Percentiles rank a stretch among this genome's conserved stretches.
phyloP scores from a whole-genome alignment of 1,140 invertebrate genomes.

The Planococcus citri region DNA sequence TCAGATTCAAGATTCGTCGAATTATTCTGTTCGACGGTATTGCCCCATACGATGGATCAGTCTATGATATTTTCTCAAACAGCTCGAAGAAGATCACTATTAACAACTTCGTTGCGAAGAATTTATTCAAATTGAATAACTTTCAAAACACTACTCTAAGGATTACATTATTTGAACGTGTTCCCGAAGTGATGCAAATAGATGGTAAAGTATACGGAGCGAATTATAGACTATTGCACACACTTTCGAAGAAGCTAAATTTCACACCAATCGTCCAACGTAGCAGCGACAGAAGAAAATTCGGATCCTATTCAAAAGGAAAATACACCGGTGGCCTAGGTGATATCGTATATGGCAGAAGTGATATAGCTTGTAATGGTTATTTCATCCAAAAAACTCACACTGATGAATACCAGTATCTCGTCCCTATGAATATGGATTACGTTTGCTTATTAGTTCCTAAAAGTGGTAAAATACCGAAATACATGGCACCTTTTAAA shows the following conservation, averaged over 20 bases:
- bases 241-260: not conserved
- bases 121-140: not conserved
- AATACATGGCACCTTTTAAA: not conserved
- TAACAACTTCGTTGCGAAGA: not conserved
- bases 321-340: not conserved
- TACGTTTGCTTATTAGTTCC: not conserved
- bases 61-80: not conserved
- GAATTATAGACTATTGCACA: not conserved
- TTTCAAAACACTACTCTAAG: not conserved
- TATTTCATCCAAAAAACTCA: not conserved
- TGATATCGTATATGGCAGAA: not conserved
- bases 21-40: not conserved
- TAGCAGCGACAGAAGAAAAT: not conserved
- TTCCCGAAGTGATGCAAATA: not conserved
- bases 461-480: not conserved
- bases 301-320: not conserved
- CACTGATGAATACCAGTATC: not conserved
- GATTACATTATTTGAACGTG: not conserved
- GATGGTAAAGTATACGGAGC: not conserved
- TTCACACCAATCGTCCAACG: not conserved
- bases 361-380: not conserved
- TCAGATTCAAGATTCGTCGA: not conserved
- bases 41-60: not conserved
- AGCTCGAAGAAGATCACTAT: not conserved
- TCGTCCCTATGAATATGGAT: not conserved